Evolutionary conservation across 2,113 vertebrate genomes (phyloP).

Genomic region (Fulica atra): DNA sequence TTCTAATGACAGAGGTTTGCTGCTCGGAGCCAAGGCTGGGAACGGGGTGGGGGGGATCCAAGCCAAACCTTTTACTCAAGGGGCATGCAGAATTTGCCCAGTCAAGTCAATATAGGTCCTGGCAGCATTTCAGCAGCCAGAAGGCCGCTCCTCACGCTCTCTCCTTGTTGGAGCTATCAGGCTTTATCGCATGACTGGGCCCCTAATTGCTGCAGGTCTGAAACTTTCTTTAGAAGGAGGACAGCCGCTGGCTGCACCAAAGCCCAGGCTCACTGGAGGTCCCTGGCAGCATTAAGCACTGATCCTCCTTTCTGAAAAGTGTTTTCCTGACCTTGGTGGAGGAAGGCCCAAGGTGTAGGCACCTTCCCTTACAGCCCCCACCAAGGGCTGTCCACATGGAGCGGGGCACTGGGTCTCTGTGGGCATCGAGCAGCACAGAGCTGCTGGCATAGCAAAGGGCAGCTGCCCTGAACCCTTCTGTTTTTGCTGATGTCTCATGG

Average conservation of each 20-base stretch:
- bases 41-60: rapidly evolving
- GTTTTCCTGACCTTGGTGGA: neutral
- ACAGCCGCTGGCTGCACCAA: neutral
- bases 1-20: neutral
- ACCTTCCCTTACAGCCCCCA: neutral
- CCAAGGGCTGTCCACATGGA: neutral
- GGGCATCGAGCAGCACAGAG: neutral
- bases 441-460: neutral
- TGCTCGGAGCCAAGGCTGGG: constrained; percentile 12
- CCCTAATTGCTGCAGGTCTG: neutral
- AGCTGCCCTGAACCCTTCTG: neutral
- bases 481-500: neutral
- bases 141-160: neutral
- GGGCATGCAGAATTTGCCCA: constrained; percentile 39
- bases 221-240: neutral
- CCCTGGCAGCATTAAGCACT: neutral
- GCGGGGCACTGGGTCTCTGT: neutral
- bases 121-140: neutral
- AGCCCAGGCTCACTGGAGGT: neutral
- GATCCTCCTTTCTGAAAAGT: neutral
- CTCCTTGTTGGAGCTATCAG: neutral
- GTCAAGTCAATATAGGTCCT: constrained; percentile 16
- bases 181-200: neutral
- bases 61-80: constrained; percentile 45
- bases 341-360: neutral